phyloP scores from a whole-genome alignment of 2,888 invertebrate genomes.

The Drosophila cracens region DNA sequence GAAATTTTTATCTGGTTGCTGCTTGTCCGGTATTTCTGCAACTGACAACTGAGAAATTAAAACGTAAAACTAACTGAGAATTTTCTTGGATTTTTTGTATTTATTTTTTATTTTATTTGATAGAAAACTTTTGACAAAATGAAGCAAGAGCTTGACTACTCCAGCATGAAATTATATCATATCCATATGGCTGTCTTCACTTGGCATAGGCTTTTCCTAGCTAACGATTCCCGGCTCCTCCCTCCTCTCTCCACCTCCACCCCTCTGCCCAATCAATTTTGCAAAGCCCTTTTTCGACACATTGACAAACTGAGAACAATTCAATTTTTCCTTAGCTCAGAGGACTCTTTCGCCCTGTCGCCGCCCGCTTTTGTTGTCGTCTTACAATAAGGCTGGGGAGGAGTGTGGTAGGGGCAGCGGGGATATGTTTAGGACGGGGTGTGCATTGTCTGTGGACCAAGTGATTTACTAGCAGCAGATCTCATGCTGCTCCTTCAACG shows the following conservation, averaged over 20 bases:
- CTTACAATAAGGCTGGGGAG: constrained; percentile 23
- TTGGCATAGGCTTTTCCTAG: constrained; percentile 39
- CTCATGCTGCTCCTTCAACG: constrained; percentile 29
- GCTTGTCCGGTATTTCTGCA: constrained; percentile 33
- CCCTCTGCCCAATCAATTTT: constrained; percentile 42
- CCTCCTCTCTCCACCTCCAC: background rate
- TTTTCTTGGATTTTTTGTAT: constrained; percentile 9
- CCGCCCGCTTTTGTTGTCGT: constrained; percentile 51
- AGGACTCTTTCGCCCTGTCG: constrained; percentile 38
- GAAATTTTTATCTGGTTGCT: constrained; percentile 42
- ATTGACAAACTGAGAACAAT: constrained; percentile 67
- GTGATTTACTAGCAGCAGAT: constrained; percentile 49
- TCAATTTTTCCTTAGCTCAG: constrained; percentile 57
- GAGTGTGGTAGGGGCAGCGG: background rate
- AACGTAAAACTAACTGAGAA: constrained; percentile 39
- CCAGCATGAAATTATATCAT: constrained; percentile 54
- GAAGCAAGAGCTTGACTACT: constrained; percentile 34
- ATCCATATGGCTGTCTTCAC: constrained; percentile 46
- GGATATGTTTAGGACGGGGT: background rate
- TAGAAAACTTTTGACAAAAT: constrained; percentile 31
- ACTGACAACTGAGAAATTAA: constrained; percentile 62
- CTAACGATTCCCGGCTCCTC: background rate
- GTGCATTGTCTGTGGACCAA: constrained; percentile 40
- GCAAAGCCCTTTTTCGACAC: constrained; percentile 57
- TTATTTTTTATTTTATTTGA: constrained; percentile 9